Percentiles rank a stretch among this genome's conserved stretches.
Conservation (phyloP, 30 jellyfish, hydroid and myxozoan genomes). For the Pseudorhiza aurosa region DNA sequence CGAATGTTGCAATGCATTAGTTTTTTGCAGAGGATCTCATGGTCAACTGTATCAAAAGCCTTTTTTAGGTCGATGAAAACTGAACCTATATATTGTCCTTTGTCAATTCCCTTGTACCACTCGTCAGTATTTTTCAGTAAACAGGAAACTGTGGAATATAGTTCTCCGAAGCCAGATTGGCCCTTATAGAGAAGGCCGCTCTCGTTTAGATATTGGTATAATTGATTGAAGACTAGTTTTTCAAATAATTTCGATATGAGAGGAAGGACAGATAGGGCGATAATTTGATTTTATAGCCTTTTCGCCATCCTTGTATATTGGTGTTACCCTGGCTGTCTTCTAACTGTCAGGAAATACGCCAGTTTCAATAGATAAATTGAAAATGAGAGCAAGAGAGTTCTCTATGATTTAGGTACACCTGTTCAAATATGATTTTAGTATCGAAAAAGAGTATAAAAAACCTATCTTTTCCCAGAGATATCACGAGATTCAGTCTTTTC, state of each 20-base stretch:
- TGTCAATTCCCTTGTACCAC: not conserved
- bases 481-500: no score
- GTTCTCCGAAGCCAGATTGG: not conserved
- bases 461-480: no score
- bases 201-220: not conserved
- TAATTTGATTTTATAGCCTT: not conserved
- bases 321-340: not conserved
- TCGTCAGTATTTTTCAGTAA: not conserved
- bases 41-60: no score
- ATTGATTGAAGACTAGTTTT: not conserved
- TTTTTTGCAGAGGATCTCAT: no score
- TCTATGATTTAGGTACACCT: no score
- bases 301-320: not conserved
- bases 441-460: no score
- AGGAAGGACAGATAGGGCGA: not conserved
- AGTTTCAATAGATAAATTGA: not conserved
- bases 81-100: not conserved
- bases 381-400: not conserved
- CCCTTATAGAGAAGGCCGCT: not conserved
- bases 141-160: not conserved
- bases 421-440: no score
- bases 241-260: not conserved
- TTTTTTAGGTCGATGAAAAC: not conserved
- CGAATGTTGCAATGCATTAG: no score
- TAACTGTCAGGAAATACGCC: not conserved